Conservation (phyloP, 2,888 invertebrate genomes). For the Tholera decimalis region DNA sequence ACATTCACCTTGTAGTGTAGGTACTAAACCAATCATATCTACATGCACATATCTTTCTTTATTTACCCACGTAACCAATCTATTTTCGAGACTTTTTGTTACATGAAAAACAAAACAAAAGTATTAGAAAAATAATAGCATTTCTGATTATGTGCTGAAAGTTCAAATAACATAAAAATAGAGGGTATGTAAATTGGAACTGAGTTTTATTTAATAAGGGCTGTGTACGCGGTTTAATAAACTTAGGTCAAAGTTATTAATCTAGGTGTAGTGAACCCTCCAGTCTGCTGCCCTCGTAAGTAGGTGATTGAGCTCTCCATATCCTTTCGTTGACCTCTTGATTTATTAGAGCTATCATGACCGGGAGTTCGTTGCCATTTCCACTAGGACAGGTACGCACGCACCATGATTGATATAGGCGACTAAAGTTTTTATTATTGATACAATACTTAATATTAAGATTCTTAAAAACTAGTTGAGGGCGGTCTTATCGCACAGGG, state of each 20-base stretch:
- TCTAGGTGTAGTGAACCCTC: constrained; percentile 33
- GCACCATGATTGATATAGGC: constrained; percentile 7
- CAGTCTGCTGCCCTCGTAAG: constrained; percentile 19
- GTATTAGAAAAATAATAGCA: background rate
- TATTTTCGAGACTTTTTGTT: background rate
- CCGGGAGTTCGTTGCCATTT: constrained; percentile 32
- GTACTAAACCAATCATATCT: constrained; percentile 9
- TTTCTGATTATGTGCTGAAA: background rate
- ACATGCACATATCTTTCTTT: too few species aligned
- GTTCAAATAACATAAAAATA: background rate
- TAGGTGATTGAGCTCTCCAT: constrained; percentile 39
- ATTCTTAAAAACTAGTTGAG: too few species aligned
- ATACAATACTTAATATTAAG: too few species aligned
- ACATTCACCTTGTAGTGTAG: constrained; percentile 52
- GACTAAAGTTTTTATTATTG: constrained; percentile 3
- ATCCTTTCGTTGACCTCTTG: constrained; percentile 35
- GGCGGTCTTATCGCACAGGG: too few species aligned
- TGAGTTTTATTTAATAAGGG: background rate
- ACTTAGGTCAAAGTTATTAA: constrained; percentile 23
- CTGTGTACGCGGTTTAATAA: constrained; percentile 30
- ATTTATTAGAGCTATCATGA: constrained; percentile 22
- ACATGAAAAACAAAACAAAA: too few species aligned
- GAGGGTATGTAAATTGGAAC: background rate
- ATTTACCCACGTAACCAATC: background rate
- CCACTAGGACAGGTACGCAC: background rate